These are phyloP conservation scores for Oscheius sp. DNA, from an alignment of 2,888 invertebrate species.

Conservation along the genomic window DNA sequence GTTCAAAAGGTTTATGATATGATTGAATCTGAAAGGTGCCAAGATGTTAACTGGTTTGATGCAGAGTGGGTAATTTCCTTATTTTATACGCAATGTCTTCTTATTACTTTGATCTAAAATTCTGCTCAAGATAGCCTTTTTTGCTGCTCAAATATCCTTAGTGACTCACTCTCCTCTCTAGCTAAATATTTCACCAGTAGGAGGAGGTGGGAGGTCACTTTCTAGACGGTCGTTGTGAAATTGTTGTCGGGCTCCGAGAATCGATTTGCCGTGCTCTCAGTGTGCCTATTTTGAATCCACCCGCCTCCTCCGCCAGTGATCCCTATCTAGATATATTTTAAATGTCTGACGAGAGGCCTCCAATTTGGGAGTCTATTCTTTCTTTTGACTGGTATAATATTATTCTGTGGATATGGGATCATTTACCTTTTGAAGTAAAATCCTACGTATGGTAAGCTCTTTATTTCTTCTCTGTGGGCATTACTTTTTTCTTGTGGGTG, in stretches of 20 bases:
- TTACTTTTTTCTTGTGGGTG: too few species aligned
- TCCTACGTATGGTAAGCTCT: constrained; percentile 44
- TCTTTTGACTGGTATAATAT: constrained; percentile 44
- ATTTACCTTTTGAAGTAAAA: constrained; percentile 49
- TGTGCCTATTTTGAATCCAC: neutral
- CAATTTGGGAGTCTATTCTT: constrained; percentile 44
- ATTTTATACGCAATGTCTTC: neutral
- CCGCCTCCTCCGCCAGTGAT: neutral
- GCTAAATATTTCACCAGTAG: too few species aligned
- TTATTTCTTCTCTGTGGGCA: too few species aligned
- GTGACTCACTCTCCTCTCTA: too few species aligned
- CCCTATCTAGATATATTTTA: neutral
- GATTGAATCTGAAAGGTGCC: constrained; percentile 38
- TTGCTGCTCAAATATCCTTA: too few species aligned
- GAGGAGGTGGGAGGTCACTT: neutral
- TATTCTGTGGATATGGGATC: constrained; percentile 44
- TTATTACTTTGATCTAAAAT: neutral
- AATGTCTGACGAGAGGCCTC: constrained; percentile 7
- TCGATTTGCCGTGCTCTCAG: too few species aligned
- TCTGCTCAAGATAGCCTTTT: too few species aligned
- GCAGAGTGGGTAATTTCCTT: constrained; percentile 8
- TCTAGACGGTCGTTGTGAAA: neutral
- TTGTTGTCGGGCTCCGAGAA: neutral
- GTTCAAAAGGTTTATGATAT: constrained; percentile 43
- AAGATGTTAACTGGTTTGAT: constrained; percentile 43